Evolutionary conservation across 2,113 vertebrate species (phyloP), one percentile per base, ranked within the genome.

Genomic region (Silurus meridionalis): DNA sequence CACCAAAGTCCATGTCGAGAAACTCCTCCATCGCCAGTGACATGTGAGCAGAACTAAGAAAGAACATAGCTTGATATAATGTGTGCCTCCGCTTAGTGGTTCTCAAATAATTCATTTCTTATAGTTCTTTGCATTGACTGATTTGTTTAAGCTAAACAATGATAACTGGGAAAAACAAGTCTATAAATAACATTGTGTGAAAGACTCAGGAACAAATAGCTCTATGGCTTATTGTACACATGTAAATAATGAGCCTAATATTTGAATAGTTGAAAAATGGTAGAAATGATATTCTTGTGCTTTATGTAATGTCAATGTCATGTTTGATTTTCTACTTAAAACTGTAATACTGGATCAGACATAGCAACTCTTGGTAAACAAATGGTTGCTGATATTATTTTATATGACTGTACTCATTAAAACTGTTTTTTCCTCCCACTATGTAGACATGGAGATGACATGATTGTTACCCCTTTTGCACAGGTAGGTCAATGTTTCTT

Each of bases 1-100:
- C 98, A 75, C 97, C 98, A 86, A 99, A 99, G 93, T 98, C 98
- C 66, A 98, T 99, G 97, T 99, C 98, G 89, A 95, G 98, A 87
- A 99, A 99, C 95, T 99, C 98, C 95, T 99, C 98, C 93, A 99
- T 99, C 87, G 98, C 98, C 92, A 99, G 98, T 93, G 98, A 99
- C 92, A 99, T 99, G 98, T 99, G 91, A 99, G 89, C 21, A 9
- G 28, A 80, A 23, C 7, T 37, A 23, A 17, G 52, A 53, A 75
- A 75, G 72, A 53, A n/a, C 48, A 23, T 19, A 8, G 5, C 37
- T 11, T 53, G 72, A 48, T 75, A 19, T 48, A 8, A 8, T 9
- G 67, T 37, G 28, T 48, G 3, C 50, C 23, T 8, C 15, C 57
- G 9, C 37, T 8, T 52, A 58, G 25, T 60, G 14, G 25, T 10